Base-by-base conservation (phyloP, 2,888 invertebrate genomes). In the Scaeva pyrastri region DNA sequence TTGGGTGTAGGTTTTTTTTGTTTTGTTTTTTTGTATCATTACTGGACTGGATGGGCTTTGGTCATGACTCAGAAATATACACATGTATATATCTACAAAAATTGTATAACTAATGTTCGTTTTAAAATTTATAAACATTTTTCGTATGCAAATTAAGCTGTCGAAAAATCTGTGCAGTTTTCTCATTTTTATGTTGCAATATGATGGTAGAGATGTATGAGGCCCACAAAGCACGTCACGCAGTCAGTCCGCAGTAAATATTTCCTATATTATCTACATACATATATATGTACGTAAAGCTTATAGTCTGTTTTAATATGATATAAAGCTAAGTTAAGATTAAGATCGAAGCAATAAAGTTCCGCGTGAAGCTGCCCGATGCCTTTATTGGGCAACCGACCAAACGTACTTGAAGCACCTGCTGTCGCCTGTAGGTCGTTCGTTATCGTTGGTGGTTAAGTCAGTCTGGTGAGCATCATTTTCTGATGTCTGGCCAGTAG, bases 61-160 rank as follows among this genome's bases (percentile, higher is more conserved):
- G 50, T 41, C 43, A 66, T 71, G 82, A 66, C 50, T 76, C 76
- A 76, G 11, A 52, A 1, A 50, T 10, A 21, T n/a, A n/a, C n/a
- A n/a, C n/a, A n/a, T n/a, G n/a, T n/a, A n/a, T n/a, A 19, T 2
- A 31, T 26, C 7, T 19, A 12, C 14, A 50, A 16, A 62, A 68
- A 71, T 75, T 75, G 48, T 75, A 70, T 76, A 81, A 79, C 74
- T 71, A 79, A 74, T 75, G 55, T 45, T 52, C 66, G 75, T 64
- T 31, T 36, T 50, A 80, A n/a, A n/a, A n/a, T n/a, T n/a, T n/a
- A n/a, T n/a, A n/a, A 71, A 60, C 66, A 11, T 66, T 60, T 77
- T 66, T 21, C 8, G 14, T 68, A 80, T 84, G 84, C 39, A 80
- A 84, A 84, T 84, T 71, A 71, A 75, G 75, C 23, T 74, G 80